Conservation (phyloP, 2,113 vertebrate genomes). For the Steatornis caripensis region DNA sequence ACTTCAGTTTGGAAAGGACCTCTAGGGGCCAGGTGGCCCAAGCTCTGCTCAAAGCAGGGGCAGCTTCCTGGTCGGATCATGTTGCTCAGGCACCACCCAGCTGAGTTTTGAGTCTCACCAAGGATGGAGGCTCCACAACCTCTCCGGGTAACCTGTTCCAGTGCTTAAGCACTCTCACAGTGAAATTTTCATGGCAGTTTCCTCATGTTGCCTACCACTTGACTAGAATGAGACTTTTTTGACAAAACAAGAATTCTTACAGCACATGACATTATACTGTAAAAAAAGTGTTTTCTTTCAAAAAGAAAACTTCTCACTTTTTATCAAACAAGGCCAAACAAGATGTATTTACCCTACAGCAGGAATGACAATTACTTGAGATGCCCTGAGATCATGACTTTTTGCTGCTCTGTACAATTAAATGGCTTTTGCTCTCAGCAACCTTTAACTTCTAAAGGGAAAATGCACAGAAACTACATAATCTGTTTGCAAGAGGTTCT, state of each 20-base stretch:
- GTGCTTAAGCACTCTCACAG: neutral
- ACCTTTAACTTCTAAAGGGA: neutral
- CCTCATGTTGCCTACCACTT: neutral
- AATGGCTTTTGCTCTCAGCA: neutral
- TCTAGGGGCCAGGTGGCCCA: neutral
- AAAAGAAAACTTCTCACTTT: neutral
- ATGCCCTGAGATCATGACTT: rapidly evolving
- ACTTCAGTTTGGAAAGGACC: neutral
- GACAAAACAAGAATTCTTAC: neutral
- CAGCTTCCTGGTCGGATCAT: neutral
- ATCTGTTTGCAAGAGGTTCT: neutral
- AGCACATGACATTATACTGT: neutral
- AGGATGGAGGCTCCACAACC: neutral
- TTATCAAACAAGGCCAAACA: neutral
- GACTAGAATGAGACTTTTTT: neutral
- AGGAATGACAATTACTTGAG: neutral
- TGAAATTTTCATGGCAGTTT: neutral
- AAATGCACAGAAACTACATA: neutral
- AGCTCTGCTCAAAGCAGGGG: neutral
- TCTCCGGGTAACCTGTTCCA: neutral
- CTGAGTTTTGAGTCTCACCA: neutral
- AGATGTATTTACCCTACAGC: neutral
- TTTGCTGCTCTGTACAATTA: neutral
- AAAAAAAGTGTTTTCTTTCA: neutral
- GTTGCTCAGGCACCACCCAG: neutral